phyloP scores from a whole-genome alignment of 2,113 vertebrate genomes.

The Antidorcas marsupialis region DNA sequence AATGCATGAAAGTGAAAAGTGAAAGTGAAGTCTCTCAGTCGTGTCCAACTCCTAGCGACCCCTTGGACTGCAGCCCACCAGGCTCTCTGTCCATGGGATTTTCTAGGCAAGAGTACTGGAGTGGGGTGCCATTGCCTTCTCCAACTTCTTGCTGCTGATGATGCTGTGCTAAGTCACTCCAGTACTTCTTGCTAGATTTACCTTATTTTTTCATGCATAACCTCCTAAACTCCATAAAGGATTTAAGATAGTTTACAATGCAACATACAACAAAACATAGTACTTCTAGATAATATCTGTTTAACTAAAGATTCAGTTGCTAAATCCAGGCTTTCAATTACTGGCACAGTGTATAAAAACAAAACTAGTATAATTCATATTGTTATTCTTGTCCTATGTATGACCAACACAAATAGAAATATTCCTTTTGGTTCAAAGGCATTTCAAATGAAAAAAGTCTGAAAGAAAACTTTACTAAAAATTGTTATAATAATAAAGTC shows the following conservation, averaged over 20 bases:
- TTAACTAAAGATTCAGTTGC: neutral
- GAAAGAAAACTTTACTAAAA: neutral
- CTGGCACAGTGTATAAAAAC: neutral
- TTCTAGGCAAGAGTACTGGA: too few relatives aligned
- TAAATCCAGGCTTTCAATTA: neutral
- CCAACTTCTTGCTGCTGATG: too few relatives aligned
- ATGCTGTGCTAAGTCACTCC: too few relatives aligned
- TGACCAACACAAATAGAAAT: neutral
- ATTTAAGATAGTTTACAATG: neutral
- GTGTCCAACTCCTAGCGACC: too few relatives aligned
- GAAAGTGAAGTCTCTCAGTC: too few relatives aligned
- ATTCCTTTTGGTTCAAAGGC: neutral
- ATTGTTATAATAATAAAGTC: neutral
- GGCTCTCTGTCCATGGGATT: too few relatives aligned
- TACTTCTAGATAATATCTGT: neutral
- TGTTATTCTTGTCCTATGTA: neutral
- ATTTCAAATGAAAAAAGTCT: neutral
- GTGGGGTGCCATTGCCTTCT: too few relatives aligned
- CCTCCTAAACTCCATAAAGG: neutral
- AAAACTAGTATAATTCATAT: neutral
- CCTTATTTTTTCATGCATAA: neutral
- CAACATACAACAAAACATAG: neutral
- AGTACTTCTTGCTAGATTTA: neutral
- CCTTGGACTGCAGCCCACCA: too few relatives aligned
- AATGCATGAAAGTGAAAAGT: too few relatives aligned